Evolutionary conservation across 2,888 invertebrate species (phyloP).

Genomic region (Tanytarsus gracilentus): DNA sequence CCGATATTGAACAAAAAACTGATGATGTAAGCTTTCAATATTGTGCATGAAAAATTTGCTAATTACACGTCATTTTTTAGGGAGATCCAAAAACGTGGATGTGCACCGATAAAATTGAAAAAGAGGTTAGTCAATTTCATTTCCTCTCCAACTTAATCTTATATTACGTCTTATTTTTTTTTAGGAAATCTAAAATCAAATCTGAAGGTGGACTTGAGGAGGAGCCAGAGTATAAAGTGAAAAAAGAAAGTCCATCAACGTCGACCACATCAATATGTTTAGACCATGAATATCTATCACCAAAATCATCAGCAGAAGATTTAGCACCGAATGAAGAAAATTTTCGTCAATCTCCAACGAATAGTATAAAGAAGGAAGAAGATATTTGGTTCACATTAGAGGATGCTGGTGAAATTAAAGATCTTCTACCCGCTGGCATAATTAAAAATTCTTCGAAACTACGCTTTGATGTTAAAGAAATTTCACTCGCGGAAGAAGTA

Average conservation of each 20-base stretch:
- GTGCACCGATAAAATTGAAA: slow-evolving; percentile 27
- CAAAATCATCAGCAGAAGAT: slow-evolving; percentile 7
- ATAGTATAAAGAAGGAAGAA: slow-evolving; percentile 16
- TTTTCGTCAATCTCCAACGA: neutral
- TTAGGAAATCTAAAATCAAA: no score
- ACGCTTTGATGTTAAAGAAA: slow-evolving; percentile 24
- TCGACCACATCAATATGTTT: neutral
- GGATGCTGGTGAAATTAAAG: slow-evolving; percentile 16
- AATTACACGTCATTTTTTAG: neutral
- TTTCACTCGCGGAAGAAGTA: slow-evolving; percentile 20
- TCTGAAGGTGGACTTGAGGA: no score
- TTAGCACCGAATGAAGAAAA: neutral
- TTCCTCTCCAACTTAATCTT: neutral
- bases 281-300: neutral
- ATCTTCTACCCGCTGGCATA: slow-evolving; percentile 17
- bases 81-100: slow-evolving; percentile 22
- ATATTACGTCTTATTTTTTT: neutral
- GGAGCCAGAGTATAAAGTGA: slow-evolving; percentile 10
- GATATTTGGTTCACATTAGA: slow-evolving; percentile 14
- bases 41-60: neutral
- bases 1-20: slow-evolving; percentile 22
- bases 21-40: slow-evolving; percentile 17
- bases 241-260: slow-evolving; percentile 24
- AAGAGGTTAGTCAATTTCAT: slow-evolving; percentile 8
- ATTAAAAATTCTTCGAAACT: slow-evolving; percentile 25